phyloP scores from a whole-genome alignment of 2,113 vertebrate species.

The Cisticola juncidis region DNA sequence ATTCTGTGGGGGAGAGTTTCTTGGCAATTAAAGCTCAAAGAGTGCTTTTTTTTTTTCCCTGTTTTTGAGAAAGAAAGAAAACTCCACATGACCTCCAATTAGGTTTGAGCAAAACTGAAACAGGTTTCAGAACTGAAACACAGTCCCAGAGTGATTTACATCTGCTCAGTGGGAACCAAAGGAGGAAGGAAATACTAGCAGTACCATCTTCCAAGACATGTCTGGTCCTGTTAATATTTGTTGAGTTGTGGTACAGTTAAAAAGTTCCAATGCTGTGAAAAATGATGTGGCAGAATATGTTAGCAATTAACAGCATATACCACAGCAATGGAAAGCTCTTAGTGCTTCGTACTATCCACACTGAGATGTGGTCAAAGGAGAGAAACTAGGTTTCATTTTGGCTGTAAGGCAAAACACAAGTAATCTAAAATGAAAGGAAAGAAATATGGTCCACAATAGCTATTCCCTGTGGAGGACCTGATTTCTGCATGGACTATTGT shows the following conservation, averaged over 20 bases:
- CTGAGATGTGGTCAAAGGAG: constrained; percentile 55
- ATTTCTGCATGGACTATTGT: neutral
- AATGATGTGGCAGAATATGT: constrained; percentile 55
- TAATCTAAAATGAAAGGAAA: constrained; percentile 45
- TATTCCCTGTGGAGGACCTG: neutral
- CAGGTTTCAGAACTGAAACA: constrained; percentile 46
- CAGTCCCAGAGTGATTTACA: constrained; percentile 33
- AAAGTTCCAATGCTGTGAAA: constrained; percentile 46
- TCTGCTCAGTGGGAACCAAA: constrained; percentile 42
- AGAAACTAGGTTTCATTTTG: constrained; percentile 62
- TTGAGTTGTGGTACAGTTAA: constrained; percentile 49
- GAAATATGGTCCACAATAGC: neutral
- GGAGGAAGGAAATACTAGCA: constrained; percentile 37
- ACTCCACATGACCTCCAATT: constrained; percentile 27
- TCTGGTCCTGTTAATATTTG: constrained; percentile 49
- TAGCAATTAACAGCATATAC: constrained; percentile 62
- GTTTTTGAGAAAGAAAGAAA: constrained; percentile 11
- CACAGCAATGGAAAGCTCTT: constrained; percentile 49
- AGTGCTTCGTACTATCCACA: constrained; percentile 38
- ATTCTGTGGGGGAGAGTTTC: neutral
- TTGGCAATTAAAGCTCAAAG: constrained; percentile 27
- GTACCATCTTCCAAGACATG: constrained; percentile 41
- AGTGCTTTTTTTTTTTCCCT: neutral
- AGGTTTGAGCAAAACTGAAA: constrained; percentile 48
- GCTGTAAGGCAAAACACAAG: constrained; percentile 60